Evolutionary conservation across 2,797 vertebrate species (phyloP).

Genomic region (Enteromius fasciolatus): DNA sequence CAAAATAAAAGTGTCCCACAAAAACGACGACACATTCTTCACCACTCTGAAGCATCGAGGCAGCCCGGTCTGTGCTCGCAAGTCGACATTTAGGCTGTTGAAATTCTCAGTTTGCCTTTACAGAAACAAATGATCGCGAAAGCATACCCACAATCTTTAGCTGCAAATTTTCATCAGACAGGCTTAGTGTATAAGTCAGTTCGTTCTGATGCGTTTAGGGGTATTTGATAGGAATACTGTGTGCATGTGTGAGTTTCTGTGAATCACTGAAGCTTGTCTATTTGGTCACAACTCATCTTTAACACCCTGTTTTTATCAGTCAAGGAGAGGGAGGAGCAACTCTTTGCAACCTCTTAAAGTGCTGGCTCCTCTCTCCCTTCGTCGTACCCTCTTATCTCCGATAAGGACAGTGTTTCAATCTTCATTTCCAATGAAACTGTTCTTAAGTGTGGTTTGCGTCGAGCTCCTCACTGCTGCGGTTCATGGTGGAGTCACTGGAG

Average conservation of each 20-base stretch:
- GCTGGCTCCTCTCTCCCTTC: conserved; percentile 14
- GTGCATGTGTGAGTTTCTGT: conserved; percentile 21
- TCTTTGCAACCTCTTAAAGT: conserved; percentile 5
- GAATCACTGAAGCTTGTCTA: conserved; percentile 35
- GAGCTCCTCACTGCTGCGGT: conserved; percentile 73
- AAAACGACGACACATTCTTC: conserved; percentile 40
- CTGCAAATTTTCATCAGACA: conserved; percentile 30
- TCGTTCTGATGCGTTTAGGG: conserved; percentile 25
- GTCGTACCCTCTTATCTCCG: conserved; percentile 18
- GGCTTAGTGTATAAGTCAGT: conserved; percentile 23
- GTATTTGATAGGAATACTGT: conserved; percentile 22
- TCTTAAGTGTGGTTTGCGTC: conserved; percentile 82
- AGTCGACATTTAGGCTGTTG: conserved; percentile 25
- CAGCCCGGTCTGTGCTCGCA: conserved; percentile 7
- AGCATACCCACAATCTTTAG: conserved; percentile 45
- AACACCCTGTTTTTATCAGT: conserved; percentile 39
- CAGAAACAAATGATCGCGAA: conserved; percentile 26
- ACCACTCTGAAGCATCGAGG: conserved; percentile 40
- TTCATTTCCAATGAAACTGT: conserved; percentile 24
- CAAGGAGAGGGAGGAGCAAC: conserved; percentile 28
- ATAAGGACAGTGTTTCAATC: conserved; percentile 55
- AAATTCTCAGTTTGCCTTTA: background rate
- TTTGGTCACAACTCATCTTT: conserved; percentile 44
- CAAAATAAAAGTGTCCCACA: conserved; percentile 36
- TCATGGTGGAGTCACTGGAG: conserved; percentile 69